These are phyloP conservation scores for Ricordea florida DNA, from an alignment of 92 coral and sea anemone genomes.

Conservation along the genomic window DNA sequence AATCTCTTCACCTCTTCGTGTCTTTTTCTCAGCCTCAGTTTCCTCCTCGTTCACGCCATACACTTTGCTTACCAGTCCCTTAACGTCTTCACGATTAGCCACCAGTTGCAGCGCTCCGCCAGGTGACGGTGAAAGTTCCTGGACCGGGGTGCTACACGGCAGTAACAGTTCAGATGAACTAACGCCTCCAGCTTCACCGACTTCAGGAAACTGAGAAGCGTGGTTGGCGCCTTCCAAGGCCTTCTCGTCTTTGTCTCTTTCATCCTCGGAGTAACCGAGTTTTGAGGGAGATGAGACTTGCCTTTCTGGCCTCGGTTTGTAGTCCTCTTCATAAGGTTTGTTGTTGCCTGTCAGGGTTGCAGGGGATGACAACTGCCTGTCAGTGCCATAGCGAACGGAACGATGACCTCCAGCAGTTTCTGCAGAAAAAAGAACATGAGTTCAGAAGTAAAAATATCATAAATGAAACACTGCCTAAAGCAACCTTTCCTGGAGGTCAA, in stretches of 20 bases:
- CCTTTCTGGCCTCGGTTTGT: constrained; percentile 1
- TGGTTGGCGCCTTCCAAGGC: background rate
- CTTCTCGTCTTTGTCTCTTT: constrained; percentile 36
- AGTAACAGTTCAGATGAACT: constrained; percentile 27
- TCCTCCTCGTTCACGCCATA: background rate
- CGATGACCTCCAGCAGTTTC: constrained; percentile 70
- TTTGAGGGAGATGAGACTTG: constrained; percentile 31
- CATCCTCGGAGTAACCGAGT: background rate
- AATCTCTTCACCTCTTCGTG: constrained; percentile 29
- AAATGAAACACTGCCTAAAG: too few relatives aligned
- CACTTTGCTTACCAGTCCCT: background rate
- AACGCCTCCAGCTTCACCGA: background rate
- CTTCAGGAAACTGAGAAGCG: background rate
- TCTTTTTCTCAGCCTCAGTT: constrained; percentile 5
- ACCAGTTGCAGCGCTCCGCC: background rate
- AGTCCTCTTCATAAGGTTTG: constrained; percentile 35
- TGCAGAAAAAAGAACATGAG: background rate
- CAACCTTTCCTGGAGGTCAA: too few relatives aligned
- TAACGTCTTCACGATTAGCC: constrained; percentile 11
- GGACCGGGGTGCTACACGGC: constrained; percentile 17
- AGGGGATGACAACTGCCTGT: constrained; percentile 19
- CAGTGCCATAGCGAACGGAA: background rate
- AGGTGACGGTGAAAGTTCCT: constrained; percentile 6
- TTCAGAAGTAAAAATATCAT: background rate
- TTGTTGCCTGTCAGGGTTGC: constrained; percentile 1